Base-by-base conservation (phyloP, 2,797 vertebrate species). In the Perodicticus potto region DNA sequence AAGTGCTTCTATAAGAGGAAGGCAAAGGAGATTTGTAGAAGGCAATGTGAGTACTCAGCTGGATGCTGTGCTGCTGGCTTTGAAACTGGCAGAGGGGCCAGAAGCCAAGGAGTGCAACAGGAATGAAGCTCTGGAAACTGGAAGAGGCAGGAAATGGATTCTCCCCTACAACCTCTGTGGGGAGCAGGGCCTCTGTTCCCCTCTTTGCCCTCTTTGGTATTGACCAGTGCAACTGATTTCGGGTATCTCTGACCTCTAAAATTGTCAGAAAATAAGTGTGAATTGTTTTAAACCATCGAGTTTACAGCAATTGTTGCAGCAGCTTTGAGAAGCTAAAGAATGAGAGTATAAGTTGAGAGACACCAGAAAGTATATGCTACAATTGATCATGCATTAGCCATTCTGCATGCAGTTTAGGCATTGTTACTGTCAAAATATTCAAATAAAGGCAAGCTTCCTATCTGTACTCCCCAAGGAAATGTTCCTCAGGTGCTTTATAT, bases 351-450 rank as follows among this genome's bases (percentile, higher is more conserved):
- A 86, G 37, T 76, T 91, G 40, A 90, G 34, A 55, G 43, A 63
- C 27, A 9, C 29, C 43, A 20, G 23, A 82, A 74, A 61, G 16
- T 37, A 65, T 23, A 19, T 45, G 25, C 59, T 74, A 14, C 84
- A 20, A n/a, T 4, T 67, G 55, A 45, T 43, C 55, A 85, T 12
- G 1, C 5, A 7, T 14, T 11, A 34, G 13, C 76, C 43, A 77
- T 61, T 72, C 73, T 73, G 32, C 0, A 14, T 45, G 27, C 83
- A 34, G 45, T 76, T 80, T 22, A 34, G 7, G 19, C n/a, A 92
- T 88, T 94, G 67, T 80, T 96, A 88, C 65, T 76, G 67, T 84
- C 8, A 67, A 85, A 95, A 77, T 81, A 94, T 63, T 84, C 82
- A 94, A 65, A 49, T 93, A 67, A 90, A 85, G n/a, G 13, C 29